A percentile compares a stretch with the other conserved stretches of the same genome.
Conservation (phyloP, 1,140 invertebrate genomes). For the Macrosteles quadrilineatus region DNA sequence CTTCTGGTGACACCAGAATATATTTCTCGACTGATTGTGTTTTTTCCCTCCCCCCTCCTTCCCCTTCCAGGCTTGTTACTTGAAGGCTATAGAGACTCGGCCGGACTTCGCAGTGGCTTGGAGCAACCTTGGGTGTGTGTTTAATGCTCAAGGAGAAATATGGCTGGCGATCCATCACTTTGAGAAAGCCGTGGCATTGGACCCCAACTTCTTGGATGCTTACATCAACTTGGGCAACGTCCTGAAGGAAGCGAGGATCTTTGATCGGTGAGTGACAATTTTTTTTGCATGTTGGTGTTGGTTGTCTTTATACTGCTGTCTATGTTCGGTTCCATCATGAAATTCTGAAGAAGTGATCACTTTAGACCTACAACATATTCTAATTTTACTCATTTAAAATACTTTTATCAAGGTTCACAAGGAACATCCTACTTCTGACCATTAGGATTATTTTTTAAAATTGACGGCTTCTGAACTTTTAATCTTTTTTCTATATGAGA, state of each 20-base stretch:
- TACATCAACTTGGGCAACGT: slow-evolving; percentile 99
- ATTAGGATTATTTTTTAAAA: too few relatives aligned
- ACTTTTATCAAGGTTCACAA: too few relatives aligned
- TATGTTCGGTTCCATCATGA: too few relatives aligned
- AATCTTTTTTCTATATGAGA: too few relatives aligned
- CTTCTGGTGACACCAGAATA: background rate
- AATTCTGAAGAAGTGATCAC: too few relatives aligned
- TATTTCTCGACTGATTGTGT: slow-evolving; percentile 11
- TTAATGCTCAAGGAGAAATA: slow-evolving; percentile 99
- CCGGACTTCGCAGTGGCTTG: slow-evolving; percentile 99
- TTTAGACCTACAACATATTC: too few relatives aligned
- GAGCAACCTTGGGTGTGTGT: slow-evolving; percentile 99
- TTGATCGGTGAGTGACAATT: slow-evolving; percentile 78
- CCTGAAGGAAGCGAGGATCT: slow-evolving; percentile 98
- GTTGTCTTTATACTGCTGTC: background rate
- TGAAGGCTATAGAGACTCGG: slow-evolving; percentile 99
- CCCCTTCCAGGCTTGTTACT: slow-evolving; percentile 87
- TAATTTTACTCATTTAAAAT: too few relatives aligned
- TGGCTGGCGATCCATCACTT: slow-evolving; percentile 99
- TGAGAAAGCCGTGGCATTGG: slow-evolving; percentile 99
- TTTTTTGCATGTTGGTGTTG: slow-evolving; percentile 22
- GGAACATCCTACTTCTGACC: too few relatives aligned
- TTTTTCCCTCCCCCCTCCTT: slow-evolving; percentile 45
- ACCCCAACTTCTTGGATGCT: slow-evolving; percentile 98
- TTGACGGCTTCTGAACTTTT: too few relatives aligned